Conservation (phyloP, 2,888 invertebrate genomes). For the Arctia plantaginis region DNA sequence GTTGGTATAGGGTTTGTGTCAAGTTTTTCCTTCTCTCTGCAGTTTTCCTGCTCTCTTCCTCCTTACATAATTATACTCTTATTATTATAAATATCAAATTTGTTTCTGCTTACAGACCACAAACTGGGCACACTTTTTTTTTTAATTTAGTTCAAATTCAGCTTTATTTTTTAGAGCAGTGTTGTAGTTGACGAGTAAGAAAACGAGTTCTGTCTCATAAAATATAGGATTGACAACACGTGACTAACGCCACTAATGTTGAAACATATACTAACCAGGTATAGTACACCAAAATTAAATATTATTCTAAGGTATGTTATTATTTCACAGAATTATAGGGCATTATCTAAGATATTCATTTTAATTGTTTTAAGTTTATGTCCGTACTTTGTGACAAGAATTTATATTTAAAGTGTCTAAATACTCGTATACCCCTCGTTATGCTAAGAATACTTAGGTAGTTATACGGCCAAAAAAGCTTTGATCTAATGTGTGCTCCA, state of each 20-base stretch:
- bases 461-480: background rate
- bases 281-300: too few species aligned
- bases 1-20: too few species aligned
- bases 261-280: background rate
- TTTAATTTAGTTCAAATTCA: background rate
- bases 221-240: background rate
- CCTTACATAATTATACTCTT: too few species aligned
- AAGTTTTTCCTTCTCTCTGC: too few species aligned
- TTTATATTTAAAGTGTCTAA: background rate
- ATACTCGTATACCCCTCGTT: background rate
- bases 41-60: too few species aligned
- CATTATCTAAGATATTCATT: background rate
- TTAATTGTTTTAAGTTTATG: background rate
- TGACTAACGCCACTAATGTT: background rate
- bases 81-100: too few species aligned
- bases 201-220: background rate
- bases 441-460: too few species aligned
- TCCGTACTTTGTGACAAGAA: background rate
- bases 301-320: background rate
- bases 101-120: too few species aligned
- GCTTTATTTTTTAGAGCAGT: background rate
- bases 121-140: too few species aligned
- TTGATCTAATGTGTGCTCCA: background rate
- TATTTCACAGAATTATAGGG: background rate
- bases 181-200: background rate